Evolutionary conservation across 2,888 invertebrate genomes (phyloP).

Genomic region (Macrophya alboannulata): DNA sequence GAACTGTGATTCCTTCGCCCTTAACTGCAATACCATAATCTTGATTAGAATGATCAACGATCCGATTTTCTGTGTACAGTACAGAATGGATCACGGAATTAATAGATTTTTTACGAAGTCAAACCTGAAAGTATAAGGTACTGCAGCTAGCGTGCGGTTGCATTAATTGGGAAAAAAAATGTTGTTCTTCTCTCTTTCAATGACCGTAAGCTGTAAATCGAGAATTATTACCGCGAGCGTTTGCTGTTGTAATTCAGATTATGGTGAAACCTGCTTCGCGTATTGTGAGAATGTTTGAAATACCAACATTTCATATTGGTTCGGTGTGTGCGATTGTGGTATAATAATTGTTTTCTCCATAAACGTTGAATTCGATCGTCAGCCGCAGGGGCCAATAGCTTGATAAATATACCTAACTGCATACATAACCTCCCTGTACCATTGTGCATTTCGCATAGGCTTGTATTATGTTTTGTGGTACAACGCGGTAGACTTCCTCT

Average conservation of each 20-base stretch:
- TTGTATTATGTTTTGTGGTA: background rate
- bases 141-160: background rate
- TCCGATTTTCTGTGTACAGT: background rate
- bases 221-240: background rate
- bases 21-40: constrained; percentile 15
- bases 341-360: constrained; percentile 25
- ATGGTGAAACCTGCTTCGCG: background rate
- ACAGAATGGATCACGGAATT: background rate
- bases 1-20: constrained; percentile 28
- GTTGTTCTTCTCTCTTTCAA: background rate
- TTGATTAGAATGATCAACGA: constrained; percentile 33
- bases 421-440: constrained; percentile 14
- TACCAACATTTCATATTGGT: constrained; percentile 13
- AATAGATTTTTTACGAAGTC: background rate
- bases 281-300: constrained; percentile 18
- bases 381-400: background rate
- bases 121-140: background rate
- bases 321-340: constrained; percentile 2
- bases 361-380: background rate
- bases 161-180: background rate
- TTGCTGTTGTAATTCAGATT: background rate
- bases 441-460: background rate
- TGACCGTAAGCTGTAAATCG: background rate
- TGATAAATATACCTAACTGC: constrained; percentile 9
- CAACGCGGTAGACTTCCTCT: background rate